Percentiles rank a stretch among this genome's conserved stretches.
Evolutionary conservation across 2,113 vertebrate species (phyloP).

Genomic region (Chaetodon auriga): DNA sequence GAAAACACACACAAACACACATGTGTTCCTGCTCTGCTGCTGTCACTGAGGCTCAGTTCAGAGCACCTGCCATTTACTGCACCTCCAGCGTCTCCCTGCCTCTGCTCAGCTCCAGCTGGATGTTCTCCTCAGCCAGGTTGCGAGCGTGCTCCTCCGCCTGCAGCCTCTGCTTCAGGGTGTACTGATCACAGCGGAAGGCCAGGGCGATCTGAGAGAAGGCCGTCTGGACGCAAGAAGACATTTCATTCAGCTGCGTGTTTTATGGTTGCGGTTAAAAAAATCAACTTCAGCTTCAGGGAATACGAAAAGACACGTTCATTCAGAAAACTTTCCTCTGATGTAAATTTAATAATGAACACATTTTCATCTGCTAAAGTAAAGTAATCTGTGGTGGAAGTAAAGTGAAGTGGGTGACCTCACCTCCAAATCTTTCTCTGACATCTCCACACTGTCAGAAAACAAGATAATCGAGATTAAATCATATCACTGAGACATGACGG

Average conservation of each 20-base stretch:
- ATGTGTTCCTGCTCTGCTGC: neutral
- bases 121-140: constrained; percentile 88
- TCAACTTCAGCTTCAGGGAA: neutral
- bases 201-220: constrained; percentile 88
- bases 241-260: neutral
- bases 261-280: neutral
- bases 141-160: constrained; percentile 88
- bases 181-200: constrained; percentile 88
- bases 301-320: neutral
- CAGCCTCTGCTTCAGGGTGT: constrained; percentile 88
- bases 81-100: constrained; percentile 87
- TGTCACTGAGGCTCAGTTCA: neutral
- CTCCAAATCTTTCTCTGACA: constrained; percentile 90
- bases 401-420: constrained; percentile 67
- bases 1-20: constrained; percentile 53
- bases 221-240: constrained; percentile 55
- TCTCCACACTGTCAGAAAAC: constrained; percentile 78
- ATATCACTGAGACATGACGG: neutral
- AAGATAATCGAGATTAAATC: neutral
- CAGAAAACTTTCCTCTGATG: neutral
- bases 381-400: neutral
- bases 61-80: neutral
- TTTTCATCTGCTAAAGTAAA: neutral
- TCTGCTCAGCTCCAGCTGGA: constrained; percentile 87
- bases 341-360: neutral